These are phyloP conservation scores for Eclectus roratus DNA, from an alignment of 2,113 vertebrate genomes.

Conservation along the genomic window DNA sequence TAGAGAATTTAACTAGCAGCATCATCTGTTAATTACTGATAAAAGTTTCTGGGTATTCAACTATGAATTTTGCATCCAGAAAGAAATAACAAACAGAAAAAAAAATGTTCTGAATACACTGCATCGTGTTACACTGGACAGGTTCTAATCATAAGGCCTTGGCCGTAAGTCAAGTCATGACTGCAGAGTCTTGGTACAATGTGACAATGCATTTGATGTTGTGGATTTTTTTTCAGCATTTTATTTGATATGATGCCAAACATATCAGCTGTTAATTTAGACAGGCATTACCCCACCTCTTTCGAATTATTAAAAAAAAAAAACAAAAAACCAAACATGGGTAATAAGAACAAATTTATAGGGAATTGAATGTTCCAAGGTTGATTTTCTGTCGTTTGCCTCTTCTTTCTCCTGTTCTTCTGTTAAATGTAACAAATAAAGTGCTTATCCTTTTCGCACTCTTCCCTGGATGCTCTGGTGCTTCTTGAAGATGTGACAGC, in stretches of 20 bases:
- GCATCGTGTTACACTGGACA: not conserved
- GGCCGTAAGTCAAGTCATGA: not conserved
- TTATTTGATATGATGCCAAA: not conserved
- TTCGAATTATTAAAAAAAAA: not conserved
- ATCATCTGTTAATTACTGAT: constrained; percentile 8
- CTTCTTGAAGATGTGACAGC: not conserved
- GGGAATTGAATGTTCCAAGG: not conserved
- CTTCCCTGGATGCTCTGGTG: not conserved
- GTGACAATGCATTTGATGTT: not conserved
- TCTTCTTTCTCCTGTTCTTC: not conserved
- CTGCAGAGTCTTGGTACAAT: not conserved
- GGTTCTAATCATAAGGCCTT: not conserved
- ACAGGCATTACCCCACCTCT: not conserved
- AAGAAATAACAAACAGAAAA: not conserved
- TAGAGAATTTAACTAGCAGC: not conserved
- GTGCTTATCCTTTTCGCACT: not conserved
- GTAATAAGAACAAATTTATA: not conserved
- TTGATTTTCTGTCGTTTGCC: not conserved
- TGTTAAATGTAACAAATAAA: not conserved
- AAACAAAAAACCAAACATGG: not conserved
- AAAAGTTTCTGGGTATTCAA: not conserved
- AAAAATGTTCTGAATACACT: not conserved
- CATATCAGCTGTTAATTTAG: not conserved
- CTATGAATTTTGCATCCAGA: not conserved
- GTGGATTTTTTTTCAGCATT: not conserved